phyloP scores from a whole-genome alignment of 64 coral and sea anemone genomes.

The Anthopleura sola region DNA sequence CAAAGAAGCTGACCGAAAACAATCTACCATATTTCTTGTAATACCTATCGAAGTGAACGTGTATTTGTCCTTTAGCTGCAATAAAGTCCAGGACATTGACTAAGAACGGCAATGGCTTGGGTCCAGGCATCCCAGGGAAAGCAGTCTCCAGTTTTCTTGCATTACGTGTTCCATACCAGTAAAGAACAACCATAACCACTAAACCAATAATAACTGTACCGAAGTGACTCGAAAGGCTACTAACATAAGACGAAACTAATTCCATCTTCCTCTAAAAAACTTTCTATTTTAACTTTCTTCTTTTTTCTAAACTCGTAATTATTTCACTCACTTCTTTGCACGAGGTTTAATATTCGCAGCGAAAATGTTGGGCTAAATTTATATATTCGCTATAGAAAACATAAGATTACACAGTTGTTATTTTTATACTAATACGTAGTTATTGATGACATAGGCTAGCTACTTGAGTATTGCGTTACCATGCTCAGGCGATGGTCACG shows the following conservation, averaged over 20 bases:
- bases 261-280: neutral
- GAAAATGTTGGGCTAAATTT: too few species aligned
- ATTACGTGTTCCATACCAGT: neutral
- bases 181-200: neutral
- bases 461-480: too few species aligned
- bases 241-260: neutral
- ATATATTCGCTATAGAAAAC: too few species aligned
- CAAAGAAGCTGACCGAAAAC: constrained; percentile 7
- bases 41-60: constrained; percentile 31
- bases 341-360: too few species aligned
- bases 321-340: neutral
- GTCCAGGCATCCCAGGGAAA: constrained; percentile 22
- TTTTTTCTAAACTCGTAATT: neutral
- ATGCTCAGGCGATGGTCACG: too few species aligned
- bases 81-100: neutral
- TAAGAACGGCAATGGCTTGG: constrained; percentile 23
- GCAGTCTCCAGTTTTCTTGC: neutral
- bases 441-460: too few species aligned
- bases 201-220: neutral
- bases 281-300: neutral
- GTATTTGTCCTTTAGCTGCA: constrained; percentile 22
- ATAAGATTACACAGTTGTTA: too few species aligned
- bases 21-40: constrained; percentile 37
- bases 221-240: neutral
- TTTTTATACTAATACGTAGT: too few species aligned